Conservation (phyloP, 2,888 invertebrate species). For the Teleogryllus oceanicus region DNA sequence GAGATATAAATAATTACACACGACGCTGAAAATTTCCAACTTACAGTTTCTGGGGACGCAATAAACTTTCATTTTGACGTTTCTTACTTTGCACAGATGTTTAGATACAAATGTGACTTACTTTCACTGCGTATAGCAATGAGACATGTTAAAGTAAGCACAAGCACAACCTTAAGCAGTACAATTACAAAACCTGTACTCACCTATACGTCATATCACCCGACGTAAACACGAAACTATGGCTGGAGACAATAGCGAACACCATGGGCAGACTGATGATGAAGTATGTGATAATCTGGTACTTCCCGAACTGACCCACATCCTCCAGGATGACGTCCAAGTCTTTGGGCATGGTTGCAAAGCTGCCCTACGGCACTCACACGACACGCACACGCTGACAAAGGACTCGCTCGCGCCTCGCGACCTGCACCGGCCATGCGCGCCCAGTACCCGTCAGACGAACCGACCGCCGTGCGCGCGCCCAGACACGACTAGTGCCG, state of each 20-base stretch:
- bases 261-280: constrained; percentile 10
- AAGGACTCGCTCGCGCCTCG: background rate
- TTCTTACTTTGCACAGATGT: too few relatives aligned
- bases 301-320: background rate
- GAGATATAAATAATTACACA: too few relatives aligned
- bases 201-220: background rate
- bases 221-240: constrained; percentile 7
- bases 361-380: background rate
- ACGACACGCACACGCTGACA: background rate
- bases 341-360: background rate
- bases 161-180: too few relatives aligned
- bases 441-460: background rate
- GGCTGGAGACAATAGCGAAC: constrained; percentile 3
- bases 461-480: background rate
- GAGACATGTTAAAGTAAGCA: too few relatives aligned
- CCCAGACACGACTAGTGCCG: background rate
- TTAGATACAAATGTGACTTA: too few relatives aligned
- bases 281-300: background rate
- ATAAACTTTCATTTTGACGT: too few relatives aligned
- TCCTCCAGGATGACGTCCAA: constrained; percentile 1
- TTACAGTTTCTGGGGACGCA: too few relatives aligned
- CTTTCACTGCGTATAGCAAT: too few relatives aligned
- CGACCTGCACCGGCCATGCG: background rate
- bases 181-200: too few relatives aligned
- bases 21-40: too few relatives aligned